A percentile compares a stretch with the other conserved stretches of the same genome.
These are phyloP conservation scores for Morus bassanus DNA, from an alignment of 2,797 vertebrate species.

Conservation along the genomic window DNA sequence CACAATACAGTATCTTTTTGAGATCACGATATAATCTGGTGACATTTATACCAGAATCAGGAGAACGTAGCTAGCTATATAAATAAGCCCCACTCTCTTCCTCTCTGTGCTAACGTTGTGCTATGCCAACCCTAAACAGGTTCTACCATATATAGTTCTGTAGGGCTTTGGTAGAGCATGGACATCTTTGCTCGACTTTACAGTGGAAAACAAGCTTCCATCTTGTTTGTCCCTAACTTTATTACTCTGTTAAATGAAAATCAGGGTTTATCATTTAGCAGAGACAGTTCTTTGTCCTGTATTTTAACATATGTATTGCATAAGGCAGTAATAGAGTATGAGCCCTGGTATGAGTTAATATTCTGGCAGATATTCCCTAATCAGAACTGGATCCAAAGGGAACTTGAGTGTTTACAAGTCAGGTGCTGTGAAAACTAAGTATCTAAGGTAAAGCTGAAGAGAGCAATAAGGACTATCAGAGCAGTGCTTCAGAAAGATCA, in stretches of 20 bases:
- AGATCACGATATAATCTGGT: not conserved
- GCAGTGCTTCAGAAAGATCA: not conserved
- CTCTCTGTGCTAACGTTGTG: not conserved
- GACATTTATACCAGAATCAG: not conserved
- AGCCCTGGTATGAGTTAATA: not conserved
- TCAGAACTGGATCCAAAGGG: not conserved
- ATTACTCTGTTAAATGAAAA: not conserved
- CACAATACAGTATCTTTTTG: not conserved
- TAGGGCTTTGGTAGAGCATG: not conserved
- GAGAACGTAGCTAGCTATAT: not conserved
- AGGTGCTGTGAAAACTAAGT: not conserved
- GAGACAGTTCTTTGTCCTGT: not conserved
- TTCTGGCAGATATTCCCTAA: not conserved
- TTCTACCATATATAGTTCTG: accelerated
- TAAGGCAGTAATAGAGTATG: not conserved
- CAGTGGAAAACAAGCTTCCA: not conserved
- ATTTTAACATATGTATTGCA: not conserved
- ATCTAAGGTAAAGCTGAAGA: not conserved
- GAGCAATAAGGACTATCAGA: not conserved
- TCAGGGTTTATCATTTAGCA: not conserved
- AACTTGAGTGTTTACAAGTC: not conserved
- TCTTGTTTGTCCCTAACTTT: not conserved
- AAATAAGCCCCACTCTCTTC: not conserved
- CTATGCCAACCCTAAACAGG: not conserved
- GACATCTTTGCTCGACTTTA: not conserved